Base-by-base conservation (phyloP, 2,797 vertebrate genomes). In the Geotrypetes seraphini region DNA sequence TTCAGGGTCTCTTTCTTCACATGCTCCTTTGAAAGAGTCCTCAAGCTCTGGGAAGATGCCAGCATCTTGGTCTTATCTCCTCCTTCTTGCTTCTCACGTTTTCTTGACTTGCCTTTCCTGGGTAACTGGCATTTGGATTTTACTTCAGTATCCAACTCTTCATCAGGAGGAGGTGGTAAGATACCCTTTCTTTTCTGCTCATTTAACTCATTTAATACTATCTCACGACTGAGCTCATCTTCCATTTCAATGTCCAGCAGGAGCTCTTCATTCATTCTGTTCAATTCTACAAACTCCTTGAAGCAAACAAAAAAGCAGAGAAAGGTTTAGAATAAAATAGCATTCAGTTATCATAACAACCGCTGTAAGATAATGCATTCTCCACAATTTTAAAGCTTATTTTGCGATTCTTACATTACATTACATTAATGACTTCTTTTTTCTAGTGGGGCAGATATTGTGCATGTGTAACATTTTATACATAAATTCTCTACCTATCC, bases 231-330 rank as follows among this genome's bases (percentile, higher is more conserved):
- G 3, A 22, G 27, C 36, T 16, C 2, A 1, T 60, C 31, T 26
- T 41, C 47, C 17, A 35, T 26, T 44, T 60, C 50, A 25, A 47
- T 0, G 4, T 42, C 21, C 31, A 53, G n/a, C 15, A 53, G 27
- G 42, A 33, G 17, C 26, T 70, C 50, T 41, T 33, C 51, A 28
- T 56, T 38, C 38, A 65, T 56, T 45, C 33, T 49, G 26, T 68
- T 56, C 46, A 64, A 54, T 41, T 65, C 63, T 0, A 10, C 53
- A 30, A 68, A 52, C 50, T 44, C 65, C 77, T 82, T 73, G 28
- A 66, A 64, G 63, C 19, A 40, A 48, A 65, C 46, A 61, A 31
- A 30, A n/a, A n/a, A n/a, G n/a, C n/a, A n/a, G n/a, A n/a, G n/a
- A n/a, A n/a, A n/a, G n/a, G n/a, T n/a, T n/a, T n/a, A n/a, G n/a